Evolutionary conservation across 2,113 vertebrate genomes (phyloP).

Genomic region (Lontra canadensis): DNA sequence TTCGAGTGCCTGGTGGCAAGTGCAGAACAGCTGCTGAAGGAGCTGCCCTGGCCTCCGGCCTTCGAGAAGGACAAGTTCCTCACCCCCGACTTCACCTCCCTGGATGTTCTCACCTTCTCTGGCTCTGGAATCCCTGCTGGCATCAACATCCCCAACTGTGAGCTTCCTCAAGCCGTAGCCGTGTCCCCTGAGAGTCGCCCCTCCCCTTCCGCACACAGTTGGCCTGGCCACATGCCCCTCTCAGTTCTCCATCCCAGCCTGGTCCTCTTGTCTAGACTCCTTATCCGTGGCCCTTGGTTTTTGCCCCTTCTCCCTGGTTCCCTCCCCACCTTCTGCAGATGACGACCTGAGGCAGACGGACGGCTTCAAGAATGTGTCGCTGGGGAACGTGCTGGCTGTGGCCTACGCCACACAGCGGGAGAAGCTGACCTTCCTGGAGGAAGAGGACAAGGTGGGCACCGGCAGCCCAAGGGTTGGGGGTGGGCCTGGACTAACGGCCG

Average conservation of each 20-base stretch:
- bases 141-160: constrained; percentile 97
- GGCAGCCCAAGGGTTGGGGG: rapidly evolving
- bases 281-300: neutral
- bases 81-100: constrained; percentile 93
- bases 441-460: constrained; percentile 89
- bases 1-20: constrained; percentile 90
- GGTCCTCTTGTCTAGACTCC: neutral
- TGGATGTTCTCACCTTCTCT: constrained; percentile 94
- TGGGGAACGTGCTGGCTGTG: constrained; percentile 93
- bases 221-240: neutral
- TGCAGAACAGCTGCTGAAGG: constrained; percentile 89
- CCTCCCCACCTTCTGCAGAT: constrained; percentile 79
- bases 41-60: constrained; percentile 91
- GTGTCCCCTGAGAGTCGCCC: rapidly evolving
- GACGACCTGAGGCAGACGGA: constrained; percentile 94
- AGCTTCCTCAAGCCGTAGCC: neutral
- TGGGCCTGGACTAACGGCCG: neutral
- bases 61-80: constrained; percentile 95
- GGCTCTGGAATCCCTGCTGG: constrained; percentile 95
- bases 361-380: constrained; percentile 94
- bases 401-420: constrained; percentile 90
- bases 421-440: constrained; percentile 92
- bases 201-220: neutral
- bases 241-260: rapidly evolving
- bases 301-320: neutral